These are phyloP conservation scores for Diarsia dahlii DNA, from an alignment of 2,888 invertebrate species.

Conservation along the genomic window DNA sequence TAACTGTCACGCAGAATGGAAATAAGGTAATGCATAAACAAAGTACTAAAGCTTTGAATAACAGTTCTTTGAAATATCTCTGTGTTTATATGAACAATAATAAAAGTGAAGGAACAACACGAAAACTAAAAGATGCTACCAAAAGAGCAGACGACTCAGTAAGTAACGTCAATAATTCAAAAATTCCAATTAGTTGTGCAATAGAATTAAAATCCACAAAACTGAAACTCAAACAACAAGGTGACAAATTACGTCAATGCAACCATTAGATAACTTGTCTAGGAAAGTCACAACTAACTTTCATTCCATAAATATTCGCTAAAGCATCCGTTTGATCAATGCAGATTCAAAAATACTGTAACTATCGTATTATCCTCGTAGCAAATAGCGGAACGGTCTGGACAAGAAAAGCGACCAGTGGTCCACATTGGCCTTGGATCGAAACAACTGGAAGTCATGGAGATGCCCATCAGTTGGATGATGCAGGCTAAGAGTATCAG, in stretches of 20 bases:
- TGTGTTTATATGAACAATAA: not conserved
- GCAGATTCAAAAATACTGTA: not conserved
- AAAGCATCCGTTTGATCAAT: not conserved
- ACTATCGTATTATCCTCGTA: not conserved
- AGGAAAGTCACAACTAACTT: not conserved
- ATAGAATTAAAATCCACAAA: not conserved
- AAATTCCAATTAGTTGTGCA: not conserved
- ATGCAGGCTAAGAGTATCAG: too few relatives aligned
- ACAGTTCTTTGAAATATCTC: not conserved
- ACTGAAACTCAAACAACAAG: not conserved
- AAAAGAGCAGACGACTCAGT: not conserved
- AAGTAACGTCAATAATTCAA: not conserved
- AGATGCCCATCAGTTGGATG: too few relatives aligned
- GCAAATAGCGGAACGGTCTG: too few relatives aligned
- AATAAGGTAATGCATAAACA: constrained; percentile 32
- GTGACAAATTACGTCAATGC: constrained; percentile 12
- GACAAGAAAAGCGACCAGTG: too few relatives aligned
- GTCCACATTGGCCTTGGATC: too few relatives aligned
- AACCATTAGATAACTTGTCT: constrained; percentile 1
- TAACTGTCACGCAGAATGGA: constrained; percentile 31
- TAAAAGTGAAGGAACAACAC: not conserved
- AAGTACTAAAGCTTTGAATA: constrained; percentile 18
- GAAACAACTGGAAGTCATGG: too few relatives aligned
- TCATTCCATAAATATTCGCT: not conserved
- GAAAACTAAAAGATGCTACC: not conserved